Base-by-base conservation (phyloP, 2,797 vertebrate species). In the Heteromormyrus szaboi region DNA sequence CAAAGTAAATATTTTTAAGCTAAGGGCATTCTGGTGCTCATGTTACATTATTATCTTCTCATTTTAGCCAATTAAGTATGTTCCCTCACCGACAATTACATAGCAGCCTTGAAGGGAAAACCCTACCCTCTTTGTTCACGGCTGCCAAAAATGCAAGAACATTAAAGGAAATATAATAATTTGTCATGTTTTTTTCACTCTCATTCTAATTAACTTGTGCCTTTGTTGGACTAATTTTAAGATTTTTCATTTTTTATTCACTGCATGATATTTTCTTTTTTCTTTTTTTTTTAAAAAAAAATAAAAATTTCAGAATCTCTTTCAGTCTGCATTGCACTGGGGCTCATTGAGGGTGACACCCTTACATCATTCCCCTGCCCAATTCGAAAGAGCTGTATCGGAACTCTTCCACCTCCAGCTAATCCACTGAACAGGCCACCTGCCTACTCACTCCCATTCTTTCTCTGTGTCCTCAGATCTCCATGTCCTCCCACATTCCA, bases 11-110 rank as follows among this genome's bases (percentile, higher is more conserved):
- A 72, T 68, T 85, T 87, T 88, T 85, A 62, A 65, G 86, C 89
- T 79, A 87, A 84, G 72, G 87, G 89, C 89, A 88, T 88, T 44
- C 25, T 84, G 9, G 29, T 87, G 54, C 86, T 88, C 48, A 83
- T 68, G 7, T 89, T 89, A 54, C 68, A 79, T 51, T 44, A 84
- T 83, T 81, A 87, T 88, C 86, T 68, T 83, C 44, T 87, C 22
- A 87, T 84, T 83, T 88, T 29, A 88, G 53, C 46, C 86, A 84
- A 88, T 89, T 84, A 89, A 85, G 5, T 88, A 51, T 56, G 87
- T 62, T 84, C 54, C 76, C 79, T 44, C 17, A 17, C 25, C 44
- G 17, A 87, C 56, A 88, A 87, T 84, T 87, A 53, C 86, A 68
- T 25, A 65, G 76, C 84, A 89, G 54, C 76, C 89, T 89, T 65